phyloP scores from a whole-genome alignment of 2,797 vertebrate species.

The Podarcis siculus region DNA sequence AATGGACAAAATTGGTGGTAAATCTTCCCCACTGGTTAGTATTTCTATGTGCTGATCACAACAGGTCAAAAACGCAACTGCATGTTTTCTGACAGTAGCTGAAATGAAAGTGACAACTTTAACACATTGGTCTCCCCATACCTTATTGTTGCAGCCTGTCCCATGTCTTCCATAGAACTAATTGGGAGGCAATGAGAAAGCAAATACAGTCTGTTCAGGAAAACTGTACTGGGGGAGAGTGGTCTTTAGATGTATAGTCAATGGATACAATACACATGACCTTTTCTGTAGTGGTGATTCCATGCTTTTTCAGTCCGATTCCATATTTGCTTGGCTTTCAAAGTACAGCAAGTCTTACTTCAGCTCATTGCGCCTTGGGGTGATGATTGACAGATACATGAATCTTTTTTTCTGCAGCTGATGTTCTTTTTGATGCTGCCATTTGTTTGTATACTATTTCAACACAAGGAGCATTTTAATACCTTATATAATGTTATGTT shows the following conservation, averaged over 20 bases:
- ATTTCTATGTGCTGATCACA: conserved; percentile 8
- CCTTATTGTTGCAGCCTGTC: neutral
- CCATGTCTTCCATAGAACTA: neutral
- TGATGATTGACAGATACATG: neutral
- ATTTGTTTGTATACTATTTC: neutral
- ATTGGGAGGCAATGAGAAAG: neutral
- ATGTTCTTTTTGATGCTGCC: neutral
- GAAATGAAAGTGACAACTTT: conserved; percentile 1
- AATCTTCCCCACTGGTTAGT: neutral
- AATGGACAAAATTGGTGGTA: conserved; percentile 18
- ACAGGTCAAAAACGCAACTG: conserved; percentile 19
- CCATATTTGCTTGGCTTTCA: neutral
- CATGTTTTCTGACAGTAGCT: conserved; percentile 17
- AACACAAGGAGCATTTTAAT: neutral
- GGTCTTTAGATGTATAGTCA: neutral
- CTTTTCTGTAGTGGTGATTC: neutral
- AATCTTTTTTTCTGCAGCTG: neutral
- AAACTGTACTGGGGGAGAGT: neutral
- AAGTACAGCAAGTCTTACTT: neutral
- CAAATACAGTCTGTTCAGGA: neutral
- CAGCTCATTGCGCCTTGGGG: neutral
- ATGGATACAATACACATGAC: neutral
- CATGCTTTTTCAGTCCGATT: neutral
- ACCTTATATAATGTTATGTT: neutral
- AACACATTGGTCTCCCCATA: neutral